Evolutionary conservation across 2,888 invertebrate genomes (phyloP), one percentile per base, ranked within the genome.

Genomic region (Papilio gigon): DNA sequence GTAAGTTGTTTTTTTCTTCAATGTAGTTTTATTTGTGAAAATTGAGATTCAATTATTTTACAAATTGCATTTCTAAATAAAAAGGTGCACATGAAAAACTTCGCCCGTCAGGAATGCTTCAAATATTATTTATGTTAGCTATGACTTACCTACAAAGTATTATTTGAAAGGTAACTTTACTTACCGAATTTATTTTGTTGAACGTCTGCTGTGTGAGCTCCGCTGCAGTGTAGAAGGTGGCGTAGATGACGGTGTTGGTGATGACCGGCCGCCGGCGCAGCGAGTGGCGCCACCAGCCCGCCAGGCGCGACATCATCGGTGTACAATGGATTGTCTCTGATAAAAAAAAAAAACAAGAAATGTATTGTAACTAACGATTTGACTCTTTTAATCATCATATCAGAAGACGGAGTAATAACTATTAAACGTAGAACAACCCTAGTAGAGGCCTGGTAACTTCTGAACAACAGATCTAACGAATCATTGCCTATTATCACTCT

Each of bases 191-290:
- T 79, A 94, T 93, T 78, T 93, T 95, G 65, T 94, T 94, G 71
- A 95, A 87, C 9, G 94, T 94, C 86, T 97, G 97, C 81, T 97
- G 97, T 0, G 96, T 95, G 68, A 95, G 93, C 82, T 97, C 97
- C 0, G 97, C 97, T 4, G 95, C 95, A 0, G 95, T 94, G 82
- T 96, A 97, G 76, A 97, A 94, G 0, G 94, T 92, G 5, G 96
- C 97, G 83, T 97, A 97, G 40, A 96, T 93, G 3, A 93, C 81
- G 75, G 93, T 89, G 77, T 94, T 94, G 67, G 93, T 89, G 47
- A 93, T 70, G 33, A 94, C 85, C 0, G 94, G 94, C 71, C 92
- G 84, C 72, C 81, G 88, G 72, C 85, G 82, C 59, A 94, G 88
- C 14, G 92, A 81, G 9, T 72, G 74, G 4, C 80, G 80, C 71